Evolutionary conservation across 2,888 invertebrate species (phyloP).

Genomic region (Miltochrista miniata): DNA sequence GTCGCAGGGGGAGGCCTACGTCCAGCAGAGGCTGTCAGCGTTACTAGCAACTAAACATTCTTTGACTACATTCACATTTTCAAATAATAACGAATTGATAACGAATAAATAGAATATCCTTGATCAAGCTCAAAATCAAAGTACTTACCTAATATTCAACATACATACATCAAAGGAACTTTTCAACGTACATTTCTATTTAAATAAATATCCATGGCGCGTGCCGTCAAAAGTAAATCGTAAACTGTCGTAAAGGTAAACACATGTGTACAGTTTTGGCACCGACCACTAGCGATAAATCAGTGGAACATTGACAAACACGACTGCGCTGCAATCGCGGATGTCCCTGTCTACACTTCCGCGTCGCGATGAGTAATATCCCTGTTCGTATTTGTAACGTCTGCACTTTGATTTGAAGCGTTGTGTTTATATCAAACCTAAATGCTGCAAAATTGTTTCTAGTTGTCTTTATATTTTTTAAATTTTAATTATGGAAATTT

Average conservation of each 20-base stretch:
- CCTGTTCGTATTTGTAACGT: conserved; percentile 36
- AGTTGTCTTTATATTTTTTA: neutral
- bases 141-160: too few species aligned
- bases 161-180: too few species aligned
- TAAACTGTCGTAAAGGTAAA: conserved; percentile 51
- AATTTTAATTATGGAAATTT: too few species aligned
- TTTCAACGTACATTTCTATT: neutral
- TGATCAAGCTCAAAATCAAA: too few species aligned
- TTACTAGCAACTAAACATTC: too few species aligned
- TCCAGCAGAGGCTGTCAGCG: too few species aligned
- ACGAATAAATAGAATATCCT: too few species aligned
- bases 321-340: conserved; percentile 65
- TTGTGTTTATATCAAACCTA: conserved; percentile 19
- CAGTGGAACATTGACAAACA: conserved; percentile 71
- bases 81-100: too few species aligned
- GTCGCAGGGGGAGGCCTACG: too few species aligned
- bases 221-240: conserved; percentile 42
- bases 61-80: too few species aligned
- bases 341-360: conserved; percentile 70
- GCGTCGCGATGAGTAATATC: conserved; percentile 69
- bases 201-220: conserved; percentile 4
- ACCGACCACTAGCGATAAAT: conserved; percentile 61
- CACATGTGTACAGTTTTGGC: conserved; percentile 61
- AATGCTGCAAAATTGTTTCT: conserved; percentile 21
- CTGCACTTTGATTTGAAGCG: conserved; percentile 35